Percentiles rank a stretch among this genome's conserved stretches.
These are phyloP conservation scores for Muraenolepis orangiensis DNA, from an alignment of 2,797 vertebrate genomes.

Conservation along the genomic window DNA sequence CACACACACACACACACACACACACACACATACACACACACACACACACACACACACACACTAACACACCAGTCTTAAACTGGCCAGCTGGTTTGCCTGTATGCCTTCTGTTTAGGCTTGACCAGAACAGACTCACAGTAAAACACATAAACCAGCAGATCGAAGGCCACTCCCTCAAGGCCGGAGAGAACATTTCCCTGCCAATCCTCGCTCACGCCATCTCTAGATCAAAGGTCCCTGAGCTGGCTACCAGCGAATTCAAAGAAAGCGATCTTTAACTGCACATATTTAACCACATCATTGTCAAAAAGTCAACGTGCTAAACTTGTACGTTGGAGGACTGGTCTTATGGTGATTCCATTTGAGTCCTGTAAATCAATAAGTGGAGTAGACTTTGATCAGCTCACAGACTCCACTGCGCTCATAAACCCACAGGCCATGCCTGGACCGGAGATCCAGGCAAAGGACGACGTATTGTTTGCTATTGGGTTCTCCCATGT, in stretches of 20 bases:
- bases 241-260: neutral
- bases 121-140: neutral
- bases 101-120: neutral
- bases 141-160: neutral
- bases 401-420: constrained; percentile 8
- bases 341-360: constrained; percentile 4
- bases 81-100: neutral
- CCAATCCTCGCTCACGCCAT: constrained; percentile 42
- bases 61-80: too few species aligned
- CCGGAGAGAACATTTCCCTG: constrained; percentile 46
- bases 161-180: constrained; percentile 38
- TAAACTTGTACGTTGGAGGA: neutral
- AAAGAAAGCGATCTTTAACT: neutral
- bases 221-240: neutral
- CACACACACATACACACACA: too few species aligned
- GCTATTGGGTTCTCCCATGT: neutral
- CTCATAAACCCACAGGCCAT: neutral
- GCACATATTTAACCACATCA: neutral
- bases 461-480: neutral
- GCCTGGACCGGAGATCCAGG: neutral
- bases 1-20: too few species aligned
- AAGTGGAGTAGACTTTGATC: constrained; percentile 46
- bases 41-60: too few species aligned
- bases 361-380: constrained; percentile 52
- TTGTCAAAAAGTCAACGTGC: neutral